Conservation (phyloP, 2,797 vertebrate species). For the Ptychadena robeensis region DNA sequence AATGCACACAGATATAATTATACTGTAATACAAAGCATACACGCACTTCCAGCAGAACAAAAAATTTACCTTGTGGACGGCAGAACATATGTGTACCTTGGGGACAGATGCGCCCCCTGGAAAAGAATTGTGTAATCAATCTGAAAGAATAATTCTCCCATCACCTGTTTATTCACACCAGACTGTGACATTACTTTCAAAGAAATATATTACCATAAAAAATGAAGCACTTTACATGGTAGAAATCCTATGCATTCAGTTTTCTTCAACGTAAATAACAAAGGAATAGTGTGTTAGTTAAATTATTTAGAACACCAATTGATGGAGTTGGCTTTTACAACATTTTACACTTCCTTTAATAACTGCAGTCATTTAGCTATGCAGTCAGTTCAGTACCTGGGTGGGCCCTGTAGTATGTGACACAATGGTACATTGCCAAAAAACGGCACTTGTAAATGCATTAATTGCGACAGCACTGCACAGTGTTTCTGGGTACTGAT, state of each 20-base stretch:
- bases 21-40: neutral
- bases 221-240: neutral
- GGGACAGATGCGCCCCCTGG: conserved; percentile 63
- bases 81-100: neutral
- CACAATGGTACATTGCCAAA: no score
- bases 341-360: neutral
- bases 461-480: no score
- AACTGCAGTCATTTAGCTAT: no score
- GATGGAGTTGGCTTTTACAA: no score
- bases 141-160: conserved; percentile 69
- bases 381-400: no score
- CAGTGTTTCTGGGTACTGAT: no score
- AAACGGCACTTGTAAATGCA: no score
- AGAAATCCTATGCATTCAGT: neutral
- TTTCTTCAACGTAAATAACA: neutral
- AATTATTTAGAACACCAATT: no score
- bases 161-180: conserved; percentile 66
- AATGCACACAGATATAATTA: neutral
- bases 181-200: conserved; percentile 61
- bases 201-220: conserved; percentile 8
- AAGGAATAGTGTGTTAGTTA: neutral
- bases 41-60: conserved; percentile 6
- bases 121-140: conserved; percentile 73
- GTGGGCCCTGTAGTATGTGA: no score
- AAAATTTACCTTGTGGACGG: no score